Base-by-base conservation (phyloP, 2,888 invertebrate genomes). In the Lampropteryx suffumata region DNA sequence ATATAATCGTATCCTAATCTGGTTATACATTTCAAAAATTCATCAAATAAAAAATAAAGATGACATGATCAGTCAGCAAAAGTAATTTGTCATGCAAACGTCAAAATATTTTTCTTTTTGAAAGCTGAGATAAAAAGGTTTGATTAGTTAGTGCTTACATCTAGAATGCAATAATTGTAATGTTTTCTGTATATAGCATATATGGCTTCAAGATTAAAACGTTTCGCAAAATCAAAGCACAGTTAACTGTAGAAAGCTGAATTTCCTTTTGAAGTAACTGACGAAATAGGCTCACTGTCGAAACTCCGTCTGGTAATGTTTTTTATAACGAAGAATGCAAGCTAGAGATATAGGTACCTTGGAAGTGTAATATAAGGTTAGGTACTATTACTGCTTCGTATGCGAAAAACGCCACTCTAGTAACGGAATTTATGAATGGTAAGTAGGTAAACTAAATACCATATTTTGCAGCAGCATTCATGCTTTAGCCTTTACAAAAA, bases 211-310 rank as follows among this genome's bases (percentile, higher is more conserved):
- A 45, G 34, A 49, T 49, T 61, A 57, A 64, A 66, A 52, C 57
- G 64, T 70, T 72, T 71, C 66, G 66, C 58, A 63, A 67, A 68
- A 59, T 53, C 57, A 48, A 55, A 55, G 50, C 44, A 62, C 41
- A 50, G 48, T 34, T 48, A 32, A 33, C 32, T 35, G 41, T 73
- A 73, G 76, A 75, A 74, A 76, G 76, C 63, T 50, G 71, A 65
- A 54, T 59, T 66, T 45, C 73, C 75, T 62, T 73, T 59, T 61
- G 58, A 36, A 30, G 2, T 17, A 3, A 4, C 49, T 44, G 56
- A 61, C 65, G 57, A 61, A 58, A 61, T 64, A 58, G 53, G 60
- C 49, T 34, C 12, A n/a, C 17, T 47, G 21, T 11, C 14, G 30
- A 14, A 14, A 39, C n/a, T 35, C 14, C 14, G 12, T 1, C 14